These are phyloP conservation scores for Coelopa frigida DNA, from an alignment of 1,140 invertebrate species.

Conservation along the genomic window DNA sequence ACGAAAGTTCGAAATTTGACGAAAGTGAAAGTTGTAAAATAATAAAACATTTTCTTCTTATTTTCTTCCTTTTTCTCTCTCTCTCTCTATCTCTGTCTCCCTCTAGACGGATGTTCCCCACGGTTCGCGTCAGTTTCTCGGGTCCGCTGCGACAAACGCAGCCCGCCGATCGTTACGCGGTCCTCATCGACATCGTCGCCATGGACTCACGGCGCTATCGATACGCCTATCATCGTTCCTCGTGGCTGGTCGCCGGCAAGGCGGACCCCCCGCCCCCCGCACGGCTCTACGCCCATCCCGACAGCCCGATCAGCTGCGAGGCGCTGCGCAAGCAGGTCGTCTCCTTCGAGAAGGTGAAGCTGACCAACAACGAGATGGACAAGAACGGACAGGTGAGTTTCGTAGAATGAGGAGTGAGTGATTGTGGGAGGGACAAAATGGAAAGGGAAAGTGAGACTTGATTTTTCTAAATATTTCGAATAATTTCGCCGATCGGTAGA, in stretches of 20 bases:
- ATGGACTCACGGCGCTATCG: constrained; percentile 96
- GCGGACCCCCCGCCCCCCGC: constrained; percentile 93
- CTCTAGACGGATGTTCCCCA: constrained; percentile 94
- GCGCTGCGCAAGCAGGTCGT: constrained; percentile 94
- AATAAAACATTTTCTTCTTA: too few species aligned
- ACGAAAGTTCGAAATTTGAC: too few species aligned
- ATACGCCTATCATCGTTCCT: constrained; percentile 96
- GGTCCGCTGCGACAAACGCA: constrained; percentile 61
- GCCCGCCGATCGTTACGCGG: constrained; percentile 68
- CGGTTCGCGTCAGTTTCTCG: constrained; percentile 85
- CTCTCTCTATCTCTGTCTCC: too few species aligned
- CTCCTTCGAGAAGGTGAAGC: constrained; percentile 98
- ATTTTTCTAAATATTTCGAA: too few species aligned
- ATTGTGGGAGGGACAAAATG: too few species aligned
- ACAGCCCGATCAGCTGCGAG: constrained; percentile 93
- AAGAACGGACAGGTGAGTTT: constrained; percentile 90
- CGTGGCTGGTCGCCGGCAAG: constrained; percentile 97
- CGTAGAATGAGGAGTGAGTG: too few species aligned
- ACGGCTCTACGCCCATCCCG: constrained; percentile 92
- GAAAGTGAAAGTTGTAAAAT: too few species aligned
- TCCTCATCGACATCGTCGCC: constrained; percentile 94
- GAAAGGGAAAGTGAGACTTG: too few species aligned
- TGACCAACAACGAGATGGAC: constrained; percentile 99
- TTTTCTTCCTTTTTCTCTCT: too few species aligned
- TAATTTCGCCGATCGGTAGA: too few species aligned